These are phyloP conservation scores for Tolypeutes matacus DNA, from an alignment of 2,797 vertebrate species.

Conservation along the genomic window DNA sequence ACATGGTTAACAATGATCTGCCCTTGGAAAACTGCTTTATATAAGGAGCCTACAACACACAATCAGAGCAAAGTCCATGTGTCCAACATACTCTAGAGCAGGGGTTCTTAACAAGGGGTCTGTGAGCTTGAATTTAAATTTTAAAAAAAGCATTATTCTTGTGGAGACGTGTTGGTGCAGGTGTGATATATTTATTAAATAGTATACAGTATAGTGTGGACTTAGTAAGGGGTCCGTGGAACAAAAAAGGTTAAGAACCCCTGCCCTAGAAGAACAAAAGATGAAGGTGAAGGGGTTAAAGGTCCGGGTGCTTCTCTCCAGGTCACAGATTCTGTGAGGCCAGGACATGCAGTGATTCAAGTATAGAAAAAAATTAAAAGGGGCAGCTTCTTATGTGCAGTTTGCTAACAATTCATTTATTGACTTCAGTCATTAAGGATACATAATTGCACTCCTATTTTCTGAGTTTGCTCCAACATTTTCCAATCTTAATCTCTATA, in stretches of 20 bases:
- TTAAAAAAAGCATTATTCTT: no score
- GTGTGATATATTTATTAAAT: no score
- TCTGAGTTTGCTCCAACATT: background rate
- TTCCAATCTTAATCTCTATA: slow-evolving; percentile 37
- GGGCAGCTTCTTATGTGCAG: slow-evolving; percentile 45
- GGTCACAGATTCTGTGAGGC: slow-evolving; percentile 4
- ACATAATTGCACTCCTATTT: slow-evolving; percentile 16
- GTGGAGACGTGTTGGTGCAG: no score
- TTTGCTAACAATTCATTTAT: slow-evolving; percentile 47
- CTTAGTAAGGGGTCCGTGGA: no score
- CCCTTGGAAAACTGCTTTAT: slow-evolving; percentile 45
- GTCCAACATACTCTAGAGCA: background rate
- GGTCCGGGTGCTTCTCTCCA: slow-evolving; percentile 20
- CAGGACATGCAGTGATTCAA: slow-evolving; percentile 6
- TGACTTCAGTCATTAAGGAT: background rate
- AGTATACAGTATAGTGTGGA: no score
- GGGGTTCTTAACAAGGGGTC: no score
- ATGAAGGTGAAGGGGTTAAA: slow-evolving; percentile 9
- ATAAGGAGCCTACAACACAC: background rate
- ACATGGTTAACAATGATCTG: slow-evolving; percentile 34
- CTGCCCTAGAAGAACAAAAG: slow-evolving; percentile 37
- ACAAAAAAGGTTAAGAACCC: no score
- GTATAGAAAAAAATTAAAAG: slow-evolving; percentile 48
- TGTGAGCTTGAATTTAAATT: no score
- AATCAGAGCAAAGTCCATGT: slow-evolving; percentile 40